Percentiles rank a stretch among this genome's conserved stretches.
Evolutionary conservation across 2,888 invertebrate species (phyloP).

Genomic region (Volucella zonaria): DNA sequence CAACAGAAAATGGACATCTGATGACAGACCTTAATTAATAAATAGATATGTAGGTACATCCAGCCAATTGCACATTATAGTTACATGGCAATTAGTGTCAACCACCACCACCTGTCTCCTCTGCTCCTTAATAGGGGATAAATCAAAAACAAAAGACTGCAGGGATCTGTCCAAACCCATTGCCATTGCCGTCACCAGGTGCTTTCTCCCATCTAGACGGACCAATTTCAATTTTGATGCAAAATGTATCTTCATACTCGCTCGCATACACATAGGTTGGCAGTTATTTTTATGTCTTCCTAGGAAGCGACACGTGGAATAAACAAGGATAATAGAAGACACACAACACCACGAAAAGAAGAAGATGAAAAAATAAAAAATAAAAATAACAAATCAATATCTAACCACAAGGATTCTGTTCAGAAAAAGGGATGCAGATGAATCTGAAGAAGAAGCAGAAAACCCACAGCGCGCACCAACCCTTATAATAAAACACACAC

Average conservation of each 20-base stretch:
- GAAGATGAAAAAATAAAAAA: neutral
- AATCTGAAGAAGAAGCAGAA: neutral
- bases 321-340: conserved; percentile 69
- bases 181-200: conserved; percentile 30
- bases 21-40: conserved; percentile 40
- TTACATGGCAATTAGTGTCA: conserved; percentile 44
- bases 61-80: neutral
- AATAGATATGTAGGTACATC: neutral
- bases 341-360: conserved; percentile 44
- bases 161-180: neutral
- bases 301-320: conserved; percentile 73
- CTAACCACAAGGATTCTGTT: conserved; percentile 56
- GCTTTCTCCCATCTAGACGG: conserved; percentile 2
- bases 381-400: conserved; percentile 51
- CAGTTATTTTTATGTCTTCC: conserved; percentile 71
- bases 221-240: conserved; percentile 30
- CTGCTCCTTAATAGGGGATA: conserved; percentile 33
- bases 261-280: conserved; percentile 55
- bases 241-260: conserved; percentile 34
- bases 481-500: conserved; percentile 59
- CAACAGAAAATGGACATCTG: conserved; percentile 1
- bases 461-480: conserved; percentile 68
- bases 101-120: conserved; percentile 55
- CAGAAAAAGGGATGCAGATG: conserved; percentile 56
- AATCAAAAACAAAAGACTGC: conserved; percentile 31